These are phyloP conservation scores for Trachops cirrhosus DNA, from an alignment of 2,797 vertebrate genomes.

Conservation along the genomic window DNA sequence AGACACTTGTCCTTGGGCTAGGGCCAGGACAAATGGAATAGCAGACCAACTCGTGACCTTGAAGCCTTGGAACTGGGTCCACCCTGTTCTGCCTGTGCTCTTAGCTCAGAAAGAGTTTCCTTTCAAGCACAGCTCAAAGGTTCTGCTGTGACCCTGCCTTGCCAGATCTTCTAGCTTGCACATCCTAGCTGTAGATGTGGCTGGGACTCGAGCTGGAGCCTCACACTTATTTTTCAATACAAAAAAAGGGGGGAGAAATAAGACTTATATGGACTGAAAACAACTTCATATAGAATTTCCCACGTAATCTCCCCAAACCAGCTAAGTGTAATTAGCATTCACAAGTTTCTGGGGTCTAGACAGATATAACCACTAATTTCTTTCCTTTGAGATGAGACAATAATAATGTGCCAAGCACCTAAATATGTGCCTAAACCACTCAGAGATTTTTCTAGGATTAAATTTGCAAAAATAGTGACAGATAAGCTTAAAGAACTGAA, in stretches of 20 bases:
- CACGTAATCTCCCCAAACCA: not conserved
- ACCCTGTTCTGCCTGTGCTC: not conserved
- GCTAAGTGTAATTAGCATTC: not conserved
- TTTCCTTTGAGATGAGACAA: constrained; percentile 6
- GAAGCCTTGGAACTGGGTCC: not conserved
- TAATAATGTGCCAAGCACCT: not conserved
- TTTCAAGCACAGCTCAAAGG: not conserved
- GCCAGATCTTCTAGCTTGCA: not conserved
- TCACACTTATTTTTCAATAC: not conserved
- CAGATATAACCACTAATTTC: not conserved
- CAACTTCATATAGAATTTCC: not conserved
- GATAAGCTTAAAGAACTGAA: not conserved
- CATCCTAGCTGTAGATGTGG: not conserved
- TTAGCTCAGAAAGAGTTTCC: not conserved
- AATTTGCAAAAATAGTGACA: not conserved
- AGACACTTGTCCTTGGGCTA: not conserved
- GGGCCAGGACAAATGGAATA: not conserved
- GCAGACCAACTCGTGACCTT: not conserved
- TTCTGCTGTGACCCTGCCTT: not conserved
- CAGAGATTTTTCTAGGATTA: not conserved
- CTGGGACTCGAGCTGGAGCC: not conserved
- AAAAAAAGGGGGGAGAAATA: not conserved
- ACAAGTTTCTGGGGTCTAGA: not conserved
- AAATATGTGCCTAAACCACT: not conserved
- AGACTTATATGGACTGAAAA: not conserved